Conservation (phyloP, 2,797 vertebrate genomes). For the Gephyroberyx darwinii region DNA sequence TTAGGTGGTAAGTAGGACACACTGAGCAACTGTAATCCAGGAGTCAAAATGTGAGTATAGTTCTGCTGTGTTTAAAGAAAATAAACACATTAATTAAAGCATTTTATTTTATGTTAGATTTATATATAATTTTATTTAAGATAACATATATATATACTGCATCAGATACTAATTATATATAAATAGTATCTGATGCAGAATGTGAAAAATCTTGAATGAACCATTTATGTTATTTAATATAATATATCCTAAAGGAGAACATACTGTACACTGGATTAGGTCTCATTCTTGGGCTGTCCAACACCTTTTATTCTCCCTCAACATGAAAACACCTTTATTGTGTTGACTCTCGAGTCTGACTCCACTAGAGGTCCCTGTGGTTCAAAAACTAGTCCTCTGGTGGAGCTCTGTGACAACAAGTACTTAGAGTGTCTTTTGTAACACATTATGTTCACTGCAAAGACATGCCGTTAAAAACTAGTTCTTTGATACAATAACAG, state of each 20-base stretch:
- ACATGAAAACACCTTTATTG: constrained; percentile 42
- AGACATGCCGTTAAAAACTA: constrained; percentile 32
- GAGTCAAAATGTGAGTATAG: constrained; percentile 34
- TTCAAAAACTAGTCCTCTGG: constrained; percentile 83
- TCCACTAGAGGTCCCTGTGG: constrained; percentile 98
- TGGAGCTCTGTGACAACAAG: constrained; percentile 65
- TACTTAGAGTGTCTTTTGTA: constrained; percentile 54
- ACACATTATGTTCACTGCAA: constrained; percentile 44
- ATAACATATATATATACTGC: too few species aligned
- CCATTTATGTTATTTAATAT: neutral
- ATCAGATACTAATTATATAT: too few species aligned
- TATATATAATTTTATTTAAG: too few species aligned
- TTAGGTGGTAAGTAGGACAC: constrained; percentile 46
- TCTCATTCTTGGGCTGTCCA: constrained; percentile 13
- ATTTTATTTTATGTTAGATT: constrained; percentile 2
- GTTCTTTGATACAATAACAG: constrained; percentile 34
- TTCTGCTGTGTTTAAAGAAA: constrained; percentile 16
- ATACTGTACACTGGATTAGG: neutral
- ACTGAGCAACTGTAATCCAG: constrained; percentile 30
- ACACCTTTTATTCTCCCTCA: constrained; percentile 34
- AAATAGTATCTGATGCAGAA: neutral
- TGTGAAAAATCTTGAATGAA: constrained; percentile 8
- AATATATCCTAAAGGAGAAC: constrained; percentile 15
- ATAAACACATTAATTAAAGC: constrained; percentile 33
- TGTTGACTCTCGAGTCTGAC: constrained; percentile 55